phyloP scores from a whole-genome alignment of 2,888 invertebrate species.

The Leptinotarsa haldemani region DNA sequence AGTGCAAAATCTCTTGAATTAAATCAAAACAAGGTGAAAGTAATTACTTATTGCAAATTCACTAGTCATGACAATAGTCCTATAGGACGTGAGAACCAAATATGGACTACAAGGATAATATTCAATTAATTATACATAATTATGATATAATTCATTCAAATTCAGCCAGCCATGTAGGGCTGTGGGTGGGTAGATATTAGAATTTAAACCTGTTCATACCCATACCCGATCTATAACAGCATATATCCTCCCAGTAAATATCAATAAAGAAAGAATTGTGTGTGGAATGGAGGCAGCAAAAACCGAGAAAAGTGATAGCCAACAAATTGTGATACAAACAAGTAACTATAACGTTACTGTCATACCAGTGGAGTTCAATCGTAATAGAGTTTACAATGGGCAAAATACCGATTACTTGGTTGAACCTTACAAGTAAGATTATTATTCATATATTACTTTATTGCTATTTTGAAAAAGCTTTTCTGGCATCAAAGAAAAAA shows the following conservation, averaged over 20 bases:
- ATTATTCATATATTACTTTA: conserved; percentile 25
- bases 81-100: no score
- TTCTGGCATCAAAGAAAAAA: not conserved
- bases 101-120: no score
- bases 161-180: conserved; percentile 12
- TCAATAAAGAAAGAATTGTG: not conserved
- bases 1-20: no score
- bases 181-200: conserved; percentile 5
- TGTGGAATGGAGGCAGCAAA: conserved; percentile 31
- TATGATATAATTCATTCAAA: not conserved
- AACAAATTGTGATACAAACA: conserved; percentile 53
- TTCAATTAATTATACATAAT: not conserved
- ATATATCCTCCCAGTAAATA: not conserved
- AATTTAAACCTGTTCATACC: not conserved
- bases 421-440: conserved; percentile 58
- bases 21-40: no score
- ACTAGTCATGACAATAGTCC: no score
- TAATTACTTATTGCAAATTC: no score
- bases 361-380: conserved; percentile 58
- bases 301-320: conserved; percentile 48
- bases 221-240: not conserved
- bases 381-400: conserved; percentile 53
- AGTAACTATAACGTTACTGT: conserved; percentile 58
- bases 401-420: conserved; percentile 58
- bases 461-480: not conserved